phyloP scores from a whole-genome alignment of 2,888 invertebrate species.

The Leptopilina drosophilae region DNA sequence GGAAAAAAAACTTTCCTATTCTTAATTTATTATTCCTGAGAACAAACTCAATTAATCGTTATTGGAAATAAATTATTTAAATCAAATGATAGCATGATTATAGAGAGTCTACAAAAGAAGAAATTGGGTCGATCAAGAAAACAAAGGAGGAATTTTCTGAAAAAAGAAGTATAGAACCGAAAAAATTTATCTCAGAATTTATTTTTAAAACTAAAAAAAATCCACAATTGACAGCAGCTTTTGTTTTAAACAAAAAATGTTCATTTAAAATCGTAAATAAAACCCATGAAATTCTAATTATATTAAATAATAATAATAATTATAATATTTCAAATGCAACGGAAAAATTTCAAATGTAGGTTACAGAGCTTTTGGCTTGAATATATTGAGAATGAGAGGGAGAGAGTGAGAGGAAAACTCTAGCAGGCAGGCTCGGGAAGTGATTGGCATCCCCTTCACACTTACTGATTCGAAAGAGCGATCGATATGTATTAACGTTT shows the following conservation, averaged over 20 bases:
- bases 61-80: conserved; percentile 17
- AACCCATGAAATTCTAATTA: too few species aligned
- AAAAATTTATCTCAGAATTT: not conserved
- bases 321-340: not conserved
- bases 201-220: not conserved
- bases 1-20: too few species aligned
- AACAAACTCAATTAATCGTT: too few species aligned
- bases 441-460: conserved; percentile 52
- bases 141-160: too few species aligned
- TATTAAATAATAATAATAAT: too few species aligned
- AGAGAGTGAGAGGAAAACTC: conserved; percentile 27
- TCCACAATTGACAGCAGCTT: not conserved
- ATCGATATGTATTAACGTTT: conserved; percentile 44
- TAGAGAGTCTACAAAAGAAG: not conserved
- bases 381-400: conserved; percentile 15
- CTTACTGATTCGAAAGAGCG: conserved; percentile 23
- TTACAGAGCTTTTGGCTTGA: conserved; percentile 19
- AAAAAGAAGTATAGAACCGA: too few species aligned
- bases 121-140: not conserved
- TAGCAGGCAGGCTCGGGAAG: not conserved
- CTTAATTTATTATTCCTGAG: too few species aligned
- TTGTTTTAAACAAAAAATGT: not conserved
- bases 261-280: too few species aligned
- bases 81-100: not conserved
- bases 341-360: conserved; percentile 33